A percentile compares a stretch with the other conserved stretches of the same genome.
phyloP scores from a whole-genome alignment of 2,113 vertebrate genomes.

The Vanacampus margaritifer region DNA sequence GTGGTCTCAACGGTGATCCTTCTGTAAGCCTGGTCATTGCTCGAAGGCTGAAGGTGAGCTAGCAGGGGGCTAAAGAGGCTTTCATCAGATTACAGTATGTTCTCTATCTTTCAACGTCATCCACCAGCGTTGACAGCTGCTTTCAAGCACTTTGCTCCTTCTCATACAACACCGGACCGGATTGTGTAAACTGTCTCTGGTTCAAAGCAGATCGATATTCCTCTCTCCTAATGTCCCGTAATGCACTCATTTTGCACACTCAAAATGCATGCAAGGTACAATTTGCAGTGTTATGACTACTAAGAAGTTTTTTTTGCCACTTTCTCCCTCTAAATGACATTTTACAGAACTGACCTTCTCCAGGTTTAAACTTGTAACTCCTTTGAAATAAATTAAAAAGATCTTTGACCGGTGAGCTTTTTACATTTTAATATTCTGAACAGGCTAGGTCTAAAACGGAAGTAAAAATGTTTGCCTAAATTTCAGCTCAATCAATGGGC shows the following conservation, averaged over 20 bases:
- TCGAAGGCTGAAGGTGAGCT: conserved; percentile 59
- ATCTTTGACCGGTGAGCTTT: too few species aligned
- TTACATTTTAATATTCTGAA: too few species aligned
- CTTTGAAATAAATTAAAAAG: too few species aligned
- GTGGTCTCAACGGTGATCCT: conserved; percentile 53
- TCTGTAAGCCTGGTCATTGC: conserved; percentile 49
- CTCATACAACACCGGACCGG: conserved; percentile 16
- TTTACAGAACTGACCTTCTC: background rate
- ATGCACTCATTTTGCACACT: background rate
- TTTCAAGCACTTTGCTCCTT: conserved; percentile 33
- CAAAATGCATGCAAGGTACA: background rate
- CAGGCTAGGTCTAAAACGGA: too few species aligned
- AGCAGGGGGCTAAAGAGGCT: conserved; percentile 65
- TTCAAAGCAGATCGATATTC: conserved; percentile 30
- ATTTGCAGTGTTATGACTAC: background rate
- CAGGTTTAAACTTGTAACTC: background rate
- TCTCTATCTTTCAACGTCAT: conserved; percentile 45
- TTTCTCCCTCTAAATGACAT: background rate
- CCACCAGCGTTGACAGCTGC: conserved; percentile 34
- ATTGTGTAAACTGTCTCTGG: conserved; percentile 21
- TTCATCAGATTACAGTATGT: conserved; percentile 69
- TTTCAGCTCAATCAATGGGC: too few species aligned
- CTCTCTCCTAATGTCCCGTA: conserved; percentile 12
- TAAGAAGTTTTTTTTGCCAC: background rate
- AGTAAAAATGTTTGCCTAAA: too few species aligned